A percentile compares a stretch with the other conserved stretches of the same genome.
These are phyloP conservation scores for Neoitamus cyanurus DNA, from an alignment of 2,888 invertebrate species.

Conservation along the genomic window DNA sequence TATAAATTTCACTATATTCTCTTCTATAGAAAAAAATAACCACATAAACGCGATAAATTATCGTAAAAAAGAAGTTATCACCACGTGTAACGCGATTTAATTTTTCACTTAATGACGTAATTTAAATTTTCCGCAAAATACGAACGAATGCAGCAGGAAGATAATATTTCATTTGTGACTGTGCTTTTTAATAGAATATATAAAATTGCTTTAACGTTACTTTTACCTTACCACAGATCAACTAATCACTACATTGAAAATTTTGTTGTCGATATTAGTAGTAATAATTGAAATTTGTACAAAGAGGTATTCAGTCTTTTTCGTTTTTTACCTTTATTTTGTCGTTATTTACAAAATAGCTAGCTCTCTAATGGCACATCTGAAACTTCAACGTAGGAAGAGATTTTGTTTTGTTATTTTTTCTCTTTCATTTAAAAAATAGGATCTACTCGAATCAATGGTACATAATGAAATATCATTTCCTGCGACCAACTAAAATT, in stretches of 20 bases:
- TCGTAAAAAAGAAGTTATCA: slow-evolving; percentile 8
- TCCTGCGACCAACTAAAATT: slow-evolving; percentile 41
- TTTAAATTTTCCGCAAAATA: slow-evolving; percentile 5
- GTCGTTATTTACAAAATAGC: slow-evolving; percentile 41
- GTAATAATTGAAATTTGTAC: slow-evolving; percentile 42
- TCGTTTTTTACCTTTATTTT: slow-evolving; percentile 21
- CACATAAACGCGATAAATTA: slow-evolving; percentile 18
- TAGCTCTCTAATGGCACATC: slow-evolving; percentile 46
- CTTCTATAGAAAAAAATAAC: slow-evolving; percentile 13
- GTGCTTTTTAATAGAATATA: neutral
- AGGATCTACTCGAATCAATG: neutral
- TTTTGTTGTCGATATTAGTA: slow-evolving; percentile 17
- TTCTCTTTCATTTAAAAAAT: neutral
- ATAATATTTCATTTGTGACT: slow-evolving; percentile 43
- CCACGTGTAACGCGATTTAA: slow-evolving; percentile 14
- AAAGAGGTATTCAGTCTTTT: slow-evolving; percentile 43
- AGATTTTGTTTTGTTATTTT: neutral
- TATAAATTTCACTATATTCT: slow-evolving; percentile 18
- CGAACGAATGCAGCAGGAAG: slow-evolving; percentile 16
- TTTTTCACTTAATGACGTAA: neutral
- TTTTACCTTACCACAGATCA: slow-evolving; percentile 1
- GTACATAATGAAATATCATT: slow-evolving; percentile 50
- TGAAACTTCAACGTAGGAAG: slow-evolving; percentile 30
- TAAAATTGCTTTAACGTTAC: neutral
- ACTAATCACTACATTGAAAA: slow-evolving; percentile 25